These are phyloP conservation scores for Galemys pyrenaicus DNA, from an alignment of 2,113 vertebrate genomes.

Conservation along the genomic window DNA sequence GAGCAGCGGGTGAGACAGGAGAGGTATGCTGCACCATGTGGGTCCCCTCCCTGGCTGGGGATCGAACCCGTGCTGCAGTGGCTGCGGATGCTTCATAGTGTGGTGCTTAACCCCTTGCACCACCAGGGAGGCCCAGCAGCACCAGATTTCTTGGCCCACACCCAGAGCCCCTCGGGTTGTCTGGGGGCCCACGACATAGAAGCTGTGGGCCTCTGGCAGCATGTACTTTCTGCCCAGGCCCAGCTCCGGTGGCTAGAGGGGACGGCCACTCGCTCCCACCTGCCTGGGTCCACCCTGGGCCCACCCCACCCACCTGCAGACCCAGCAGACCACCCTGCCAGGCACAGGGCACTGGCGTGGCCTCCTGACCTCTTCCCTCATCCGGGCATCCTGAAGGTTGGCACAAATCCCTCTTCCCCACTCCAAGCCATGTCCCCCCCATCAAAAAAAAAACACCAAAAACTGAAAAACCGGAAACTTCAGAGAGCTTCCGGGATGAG, in stretches of 20 bases:
- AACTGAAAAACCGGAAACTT: background rate
- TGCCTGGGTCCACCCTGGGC: background rate
- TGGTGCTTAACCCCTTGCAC: too few relatives aligned
- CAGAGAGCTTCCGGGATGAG: background rate
- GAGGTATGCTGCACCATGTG: too few relatives aligned
- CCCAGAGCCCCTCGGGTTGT: background rate
- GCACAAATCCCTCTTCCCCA: background rate
- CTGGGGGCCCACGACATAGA: background rate
- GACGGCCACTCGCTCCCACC: fast-evolving
- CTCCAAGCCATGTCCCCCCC: background rate
- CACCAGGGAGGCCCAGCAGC: too few relatives aligned
- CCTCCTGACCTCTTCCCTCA: background rate
- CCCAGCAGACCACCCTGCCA: too few relatives aligned
- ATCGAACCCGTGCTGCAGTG: too few relatives aligned
- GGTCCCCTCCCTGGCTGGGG: too few relatives aligned
- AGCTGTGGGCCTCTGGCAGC: background rate
- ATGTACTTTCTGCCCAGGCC: background rate
- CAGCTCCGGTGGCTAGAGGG: background rate
- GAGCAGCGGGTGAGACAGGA: too few relatives aligned
- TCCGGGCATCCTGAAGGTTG: background rate
- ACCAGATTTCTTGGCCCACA: constrained; percentile 40
- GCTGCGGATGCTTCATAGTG: too few relatives aligned
- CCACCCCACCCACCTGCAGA: background rate
- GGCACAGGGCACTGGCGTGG: background rate
- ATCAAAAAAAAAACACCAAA: background rate